Percentiles rank a stretch among this genome's conserved stretches.
Conservation (phyloP, 2,113 vertebrate genomes). For the Hypocryptadius cinnamomeus region DNA sequence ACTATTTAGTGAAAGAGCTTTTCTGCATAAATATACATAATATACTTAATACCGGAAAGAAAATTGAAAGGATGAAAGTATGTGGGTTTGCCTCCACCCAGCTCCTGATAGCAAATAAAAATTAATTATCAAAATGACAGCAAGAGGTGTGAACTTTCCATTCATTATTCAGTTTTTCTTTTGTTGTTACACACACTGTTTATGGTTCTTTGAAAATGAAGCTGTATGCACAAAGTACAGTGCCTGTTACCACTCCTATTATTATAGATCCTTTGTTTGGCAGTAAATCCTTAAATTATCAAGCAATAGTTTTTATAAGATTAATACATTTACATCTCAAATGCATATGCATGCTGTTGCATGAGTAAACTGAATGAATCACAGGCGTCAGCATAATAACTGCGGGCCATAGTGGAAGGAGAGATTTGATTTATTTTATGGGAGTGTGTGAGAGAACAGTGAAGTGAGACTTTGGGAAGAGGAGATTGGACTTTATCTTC, state of each 20-base stretch:
- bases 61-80: neutral
- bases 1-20: neutral
- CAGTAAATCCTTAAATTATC: neutral
- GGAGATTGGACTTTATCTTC: neutral
- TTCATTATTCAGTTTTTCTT: neutral
- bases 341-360: neutral
- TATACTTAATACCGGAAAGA: neutral
- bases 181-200: neutral
- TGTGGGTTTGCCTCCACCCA: neutral
- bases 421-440: neutral
- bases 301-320: neutral
- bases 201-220: neutral
- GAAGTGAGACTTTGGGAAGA: neutral
- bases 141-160: neutral
- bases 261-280: neutral
- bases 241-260: neutral
- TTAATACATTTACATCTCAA: neutral
- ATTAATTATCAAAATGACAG: neutral
- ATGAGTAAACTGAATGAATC: neutral
- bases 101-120: neutral
- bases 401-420: neutral
- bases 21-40: neutral
- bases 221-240: neutral
- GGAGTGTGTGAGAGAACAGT: neutral
- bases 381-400: neutral